Base-by-base conservation (phyloP, 2,797 vertebrate species). In the Telmatherina bonti region DNA sequence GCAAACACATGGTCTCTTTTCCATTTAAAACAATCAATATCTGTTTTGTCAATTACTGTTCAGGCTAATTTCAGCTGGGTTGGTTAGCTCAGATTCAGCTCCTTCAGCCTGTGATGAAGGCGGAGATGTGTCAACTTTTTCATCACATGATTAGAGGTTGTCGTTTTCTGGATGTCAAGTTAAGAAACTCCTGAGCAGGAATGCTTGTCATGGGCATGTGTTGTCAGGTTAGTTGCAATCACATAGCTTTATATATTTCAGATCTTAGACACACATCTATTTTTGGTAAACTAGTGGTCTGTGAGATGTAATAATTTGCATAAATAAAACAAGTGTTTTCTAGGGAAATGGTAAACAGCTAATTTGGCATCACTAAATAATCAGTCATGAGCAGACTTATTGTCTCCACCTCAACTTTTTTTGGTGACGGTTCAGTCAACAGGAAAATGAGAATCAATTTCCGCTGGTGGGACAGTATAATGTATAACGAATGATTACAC, bases 371-470 rank as follows among this genome's bases (percentile, higher is more conserved):
- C 35, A 67, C 72, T 69, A 72, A 74, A 85, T 55, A 79, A 67
- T 27, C 77, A 70, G 62, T 64, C 60, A 49, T 62, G 69, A 84
- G 65, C 80, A 88, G 78, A 79, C 77, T 76, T 38, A 52, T 75
- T 83, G 74, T 86, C 68, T 76, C 52, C 57, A 85, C 49, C 72
- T 74, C 71, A 56, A 62, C 63, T 84, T 82, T 74, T 79, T 79
- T 75, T 72, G n/a, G 78, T 90, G 86, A 89, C 74, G 83, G 87
- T 91, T 92, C 92, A 93, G 81, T 93, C 93, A 93, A 92, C 91
- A 89, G 88, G 92, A 95, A 94, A 94, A 94, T 89, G 82, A 94
- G 87, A 86, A 88, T 92, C 92, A 90, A 89, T 93, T 91, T 88
- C 72, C 84, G 80, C 84, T 76, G 83, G 89, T 85, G 71, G 91